These are phyloP conservation scores for Eumerus sabulonum DNA, from an alignment of 2,888 invertebrate species.

Conservation along the genomic window DNA sequence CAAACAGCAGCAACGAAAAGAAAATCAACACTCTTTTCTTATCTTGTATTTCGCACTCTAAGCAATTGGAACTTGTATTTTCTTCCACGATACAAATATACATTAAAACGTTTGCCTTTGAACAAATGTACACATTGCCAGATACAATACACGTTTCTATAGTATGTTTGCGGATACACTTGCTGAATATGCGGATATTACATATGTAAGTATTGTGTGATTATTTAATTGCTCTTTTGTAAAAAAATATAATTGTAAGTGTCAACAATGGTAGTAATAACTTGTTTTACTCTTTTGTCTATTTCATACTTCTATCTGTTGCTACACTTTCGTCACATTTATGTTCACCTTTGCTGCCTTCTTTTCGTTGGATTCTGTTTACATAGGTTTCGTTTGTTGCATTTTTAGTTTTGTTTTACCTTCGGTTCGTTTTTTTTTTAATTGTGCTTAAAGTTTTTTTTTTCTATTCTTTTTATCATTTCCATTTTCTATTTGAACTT, in stretches of 20 bases:
- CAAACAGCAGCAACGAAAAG: not conserved
- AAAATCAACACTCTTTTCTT: slow-evolving; percentile 17
- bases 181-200: not conserved
- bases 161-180: not conserved
- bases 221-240: slow-evolving; percentile 62
- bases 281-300: slow-evolving; percentile 36
- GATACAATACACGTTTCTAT: not conserved
- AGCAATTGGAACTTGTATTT: slow-evolving; percentile 40
- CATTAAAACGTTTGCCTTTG: not conserved
- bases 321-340: slow-evolving; percentile 11
- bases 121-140: not conserved
- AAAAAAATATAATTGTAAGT: slow-evolving; percentile 68
- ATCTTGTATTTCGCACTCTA: slow-evolving; percentile 21
- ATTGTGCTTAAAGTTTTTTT: not conserved
- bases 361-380: slow-evolving; percentile 51
- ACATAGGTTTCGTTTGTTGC: slow-evolving; percentile 8
- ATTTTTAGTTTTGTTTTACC: slow-evolving; percentile 11
- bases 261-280: slow-evolving; percentile 57
- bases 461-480: slow-evolving; percentile 14
- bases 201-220: not conserved
- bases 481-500: slow-evolving; percentile 36
- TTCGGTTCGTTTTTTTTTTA: slow-evolving; percentile 4
- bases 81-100: not conserved
- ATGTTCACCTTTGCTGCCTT: not conserved
- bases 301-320: slow-evolving; percentile 28